Evolutionary conservation across 1,140 invertebrate genomes (phyloP).

Genomic region (Oedothorax gibbosus): DNA sequence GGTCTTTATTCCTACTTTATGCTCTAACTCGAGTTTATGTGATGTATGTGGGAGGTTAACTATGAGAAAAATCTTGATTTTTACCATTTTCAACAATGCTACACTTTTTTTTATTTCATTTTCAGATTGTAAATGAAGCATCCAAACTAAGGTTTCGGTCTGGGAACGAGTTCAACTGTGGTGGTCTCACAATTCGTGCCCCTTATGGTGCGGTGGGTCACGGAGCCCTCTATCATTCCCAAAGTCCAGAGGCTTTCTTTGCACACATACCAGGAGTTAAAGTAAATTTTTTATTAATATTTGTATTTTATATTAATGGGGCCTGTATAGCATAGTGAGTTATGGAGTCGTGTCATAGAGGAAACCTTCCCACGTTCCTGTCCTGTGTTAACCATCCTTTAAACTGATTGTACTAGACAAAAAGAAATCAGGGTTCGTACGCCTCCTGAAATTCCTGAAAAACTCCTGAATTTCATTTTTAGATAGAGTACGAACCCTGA

Average conservation of each 20-base stretch:
- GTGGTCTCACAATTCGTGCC: slow-evolving; percentile 89
- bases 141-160: slow-evolving; percentile 95
- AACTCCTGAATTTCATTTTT: too few relatives aligned
- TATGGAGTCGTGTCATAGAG: too few relatives aligned
- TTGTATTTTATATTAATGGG: slow-evolving; percentile 33
- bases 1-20: not conserved
- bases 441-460: too few relatives aligned
- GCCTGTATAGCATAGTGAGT: too few relatives aligned
- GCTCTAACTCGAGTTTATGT: not conserved
- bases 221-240: slow-evolving; percentile 97
- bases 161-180: slow-evolving; percentile 90
- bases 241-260: slow-evolving; percentile 98
- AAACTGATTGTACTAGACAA: too few relatives aligned
- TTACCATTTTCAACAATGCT: not conserved
- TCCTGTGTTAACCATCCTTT: too few relatives aligned
- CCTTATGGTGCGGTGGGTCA: slow-evolving; percentile 86
- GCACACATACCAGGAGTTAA: slow-evolving; percentile 96
- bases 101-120: slow-evolving; percentile 33
- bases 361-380: too few relatives aligned
- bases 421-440: too few relatives aligned
- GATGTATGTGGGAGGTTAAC: not conserved
- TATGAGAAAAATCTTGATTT: not conserved
- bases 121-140: slow-evolving; percentile 79
- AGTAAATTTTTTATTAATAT: slow-evolving; percentile 70
- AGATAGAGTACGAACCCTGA: too few relatives aligned